These are phyloP conservation scores for Parambassis ranga DNA, from an alignment of 2,797 vertebrate genomes.

Conservation along the genomic window DNA sequence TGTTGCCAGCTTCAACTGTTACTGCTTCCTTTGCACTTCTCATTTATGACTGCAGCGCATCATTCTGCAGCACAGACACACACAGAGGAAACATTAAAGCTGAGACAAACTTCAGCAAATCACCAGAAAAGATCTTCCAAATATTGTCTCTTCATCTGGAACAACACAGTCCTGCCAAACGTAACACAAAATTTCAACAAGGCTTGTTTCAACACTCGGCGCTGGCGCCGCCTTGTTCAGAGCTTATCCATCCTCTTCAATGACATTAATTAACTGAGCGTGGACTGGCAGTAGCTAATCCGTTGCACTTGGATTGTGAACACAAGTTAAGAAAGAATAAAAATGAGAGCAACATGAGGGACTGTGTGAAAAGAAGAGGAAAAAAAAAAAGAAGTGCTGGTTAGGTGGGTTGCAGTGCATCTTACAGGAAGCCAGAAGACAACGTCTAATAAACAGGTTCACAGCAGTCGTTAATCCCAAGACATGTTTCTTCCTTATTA, in stretches of 20 bases:
- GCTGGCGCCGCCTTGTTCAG: constrained; percentile 26
- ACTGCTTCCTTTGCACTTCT: too few species aligned
- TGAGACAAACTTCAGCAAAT: not conserved
- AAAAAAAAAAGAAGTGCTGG: not conserved
- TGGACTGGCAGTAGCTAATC: constrained; percentile 42
- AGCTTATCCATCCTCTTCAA: constrained; percentile 44
- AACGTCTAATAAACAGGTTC: constrained; percentile 8
- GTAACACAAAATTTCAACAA: not conserved
- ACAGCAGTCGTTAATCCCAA: not conserved
- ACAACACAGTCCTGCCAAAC: not conserved
- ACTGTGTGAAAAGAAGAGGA: not conserved
- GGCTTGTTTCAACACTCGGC: not conserved
- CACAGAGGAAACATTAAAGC: not conserved
- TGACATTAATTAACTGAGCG: constrained; percentile 52
- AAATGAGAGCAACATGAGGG: not conserved
- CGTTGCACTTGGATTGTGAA: constrained; percentile 35
- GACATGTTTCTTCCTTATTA: constrained; percentile 1
- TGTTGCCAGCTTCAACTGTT: too few species aligned
- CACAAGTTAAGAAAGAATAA: constrained; percentile 23
- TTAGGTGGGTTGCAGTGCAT: too few species aligned
- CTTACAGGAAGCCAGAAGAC: constrained; percentile 1
- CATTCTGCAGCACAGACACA: not conserved
- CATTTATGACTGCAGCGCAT: too few species aligned
- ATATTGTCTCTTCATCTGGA: not conserved
- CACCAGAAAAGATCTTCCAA: not conserved